These are phyloP conservation scores for Siniperca chuatsi DNA, from an alignment of 2,113 vertebrate species.

Conservation along the genomic window DNA sequence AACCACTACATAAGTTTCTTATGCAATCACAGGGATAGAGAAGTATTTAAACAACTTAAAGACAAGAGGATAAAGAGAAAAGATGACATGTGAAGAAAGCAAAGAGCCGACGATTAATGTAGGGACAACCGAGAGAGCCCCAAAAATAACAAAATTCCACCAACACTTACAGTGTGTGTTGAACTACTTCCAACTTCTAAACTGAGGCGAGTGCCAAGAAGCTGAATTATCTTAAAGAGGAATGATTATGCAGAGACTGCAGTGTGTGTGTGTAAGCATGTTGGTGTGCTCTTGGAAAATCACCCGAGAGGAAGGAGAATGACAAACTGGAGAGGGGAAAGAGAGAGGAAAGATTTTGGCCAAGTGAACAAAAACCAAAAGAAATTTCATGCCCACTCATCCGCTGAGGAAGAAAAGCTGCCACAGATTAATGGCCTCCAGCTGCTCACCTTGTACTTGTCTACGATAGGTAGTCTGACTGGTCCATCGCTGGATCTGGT, in stretches of 20 bases:
- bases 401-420: conserved; percentile 18
- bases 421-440: neutral
- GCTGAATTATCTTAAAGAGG: conserved; percentile 47
- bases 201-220: conserved; percentile 43
- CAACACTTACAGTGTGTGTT: conserved; percentile 21
- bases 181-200: conserved; percentile 50
- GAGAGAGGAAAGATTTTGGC: conserved; percentile 24
- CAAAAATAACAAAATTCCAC: conserved; percentile 41
- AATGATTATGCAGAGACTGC: conserved; percentile 30
- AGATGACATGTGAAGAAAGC: conserved; percentile 17
- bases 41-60: conserved; percentile 14
- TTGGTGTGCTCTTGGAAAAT: conserved; percentile 35
- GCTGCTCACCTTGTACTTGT: conserved; percentile 96
- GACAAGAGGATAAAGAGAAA: conserved; percentile 28
- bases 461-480: conserved; percentile 97
- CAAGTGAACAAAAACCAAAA: conserved; percentile 27
- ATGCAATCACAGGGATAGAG: conserved; percentile 30
- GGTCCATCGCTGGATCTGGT: conserved; percentile 95
- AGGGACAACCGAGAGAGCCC: conserved; percentile 5
- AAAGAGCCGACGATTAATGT: conserved; percentile 15
- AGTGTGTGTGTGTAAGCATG: conserved; percentile 20
- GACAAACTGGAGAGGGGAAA: conserved; percentile 38
- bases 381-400: conserved; percentile 35
- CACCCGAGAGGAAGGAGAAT: conserved; percentile 26
- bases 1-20: conserved; percentile 40